Conservation (phyloP, 2,797 vertebrate species). For the Anisognathus igniventris region DNA sequence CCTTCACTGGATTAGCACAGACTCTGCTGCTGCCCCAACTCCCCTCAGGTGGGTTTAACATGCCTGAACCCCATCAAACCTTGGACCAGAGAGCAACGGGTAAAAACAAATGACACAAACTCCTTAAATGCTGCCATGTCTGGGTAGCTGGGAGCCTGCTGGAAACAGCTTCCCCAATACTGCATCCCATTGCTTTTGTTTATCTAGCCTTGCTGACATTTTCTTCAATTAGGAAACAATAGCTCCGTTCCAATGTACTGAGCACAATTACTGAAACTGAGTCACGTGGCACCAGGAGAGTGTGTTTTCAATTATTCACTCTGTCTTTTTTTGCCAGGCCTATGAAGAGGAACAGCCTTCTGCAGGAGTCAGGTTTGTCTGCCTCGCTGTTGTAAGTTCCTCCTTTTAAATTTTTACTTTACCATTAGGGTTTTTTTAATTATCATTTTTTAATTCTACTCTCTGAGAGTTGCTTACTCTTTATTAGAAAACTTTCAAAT, state of each 20-base stretch:
- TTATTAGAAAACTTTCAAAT: background rate
- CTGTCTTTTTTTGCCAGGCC: conserved; percentile 60
- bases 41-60: background rate
- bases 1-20: background rate
- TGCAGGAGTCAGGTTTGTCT: conserved; percentile 57
- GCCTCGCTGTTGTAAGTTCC: conserved; percentile 47
- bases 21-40: background rate
- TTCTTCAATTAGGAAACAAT: conserved; percentile 59
- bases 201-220: conserved; percentile 43
- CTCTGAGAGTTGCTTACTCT: background rate
- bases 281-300: conserved; percentile 42
- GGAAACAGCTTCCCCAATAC: background rate
- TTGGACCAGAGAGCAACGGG: accelerated
- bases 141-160: background rate
- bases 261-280: conserved; percentile 55
- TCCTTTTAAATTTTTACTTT: conserved; percentile 8
- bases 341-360: conserved; percentile 61
- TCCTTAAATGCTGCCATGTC: background rate
- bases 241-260: conserved; percentile 57
- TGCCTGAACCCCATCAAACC: background rate
- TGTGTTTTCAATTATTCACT: conserved; percentile 74
- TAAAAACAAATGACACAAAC: background rate
- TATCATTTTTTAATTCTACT: background rate
- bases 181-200: conserved; percentile 50
- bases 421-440: background rate